phyloP scores from a whole-genome alignment of 2,113 vertebrate genomes.

The Mobula birostris region DNA sequence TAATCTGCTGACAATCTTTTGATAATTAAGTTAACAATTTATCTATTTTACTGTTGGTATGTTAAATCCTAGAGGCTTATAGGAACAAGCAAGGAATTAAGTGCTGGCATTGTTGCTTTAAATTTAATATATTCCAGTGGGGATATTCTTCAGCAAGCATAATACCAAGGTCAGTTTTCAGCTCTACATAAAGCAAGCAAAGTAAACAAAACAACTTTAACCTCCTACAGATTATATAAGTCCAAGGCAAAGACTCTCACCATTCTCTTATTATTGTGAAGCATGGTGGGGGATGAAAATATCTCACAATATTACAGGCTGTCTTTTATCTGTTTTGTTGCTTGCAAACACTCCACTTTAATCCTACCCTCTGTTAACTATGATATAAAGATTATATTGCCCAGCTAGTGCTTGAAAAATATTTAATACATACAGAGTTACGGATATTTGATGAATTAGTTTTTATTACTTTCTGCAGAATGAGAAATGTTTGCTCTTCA shows the following conservation, averaged over 20 bases:
- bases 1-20: neutral
- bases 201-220: neutral
- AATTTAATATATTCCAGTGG: neutral
- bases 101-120: neutral
- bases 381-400: neutral
- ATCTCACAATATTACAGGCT: neutral
- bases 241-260: neutral
- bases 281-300: neutral
- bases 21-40: neutral
- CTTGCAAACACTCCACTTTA: neutral
- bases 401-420: neutral
- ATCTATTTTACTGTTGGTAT: neutral
- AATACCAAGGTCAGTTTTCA: neutral
- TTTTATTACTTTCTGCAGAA: neutral
- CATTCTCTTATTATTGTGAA: neutral
- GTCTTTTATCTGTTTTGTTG: neutral
- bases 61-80: neutral
- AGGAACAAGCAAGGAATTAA: neutral
- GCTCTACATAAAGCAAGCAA: neutral
- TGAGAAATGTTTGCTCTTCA: neutral
- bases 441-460: neutral
- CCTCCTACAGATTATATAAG: neutral
- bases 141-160: neutral
- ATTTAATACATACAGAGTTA: neutral
- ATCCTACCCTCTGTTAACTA: neutral